Percentiles rank a stretch among this genome's conserved stretches.
phyloP scores from a whole-genome alignment of 2,113 vertebrate genomes.

The Ceyx melanurus region DNA sequence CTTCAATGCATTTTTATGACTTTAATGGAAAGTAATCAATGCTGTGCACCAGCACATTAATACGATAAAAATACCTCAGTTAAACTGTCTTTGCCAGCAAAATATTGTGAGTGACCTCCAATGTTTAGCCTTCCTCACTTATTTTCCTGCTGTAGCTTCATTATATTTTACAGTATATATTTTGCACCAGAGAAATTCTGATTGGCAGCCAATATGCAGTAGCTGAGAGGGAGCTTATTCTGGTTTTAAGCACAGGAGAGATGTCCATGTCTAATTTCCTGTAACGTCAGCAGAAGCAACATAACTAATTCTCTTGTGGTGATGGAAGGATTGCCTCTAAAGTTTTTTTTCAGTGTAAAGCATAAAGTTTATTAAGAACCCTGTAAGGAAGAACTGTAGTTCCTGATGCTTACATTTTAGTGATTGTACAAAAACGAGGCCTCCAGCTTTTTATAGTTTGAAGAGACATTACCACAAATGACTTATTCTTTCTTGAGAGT shows the following conservation, averaged over 20 bases:
- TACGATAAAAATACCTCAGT: not conserved
- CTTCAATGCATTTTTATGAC: not conserved
- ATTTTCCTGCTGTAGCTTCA: not conserved
- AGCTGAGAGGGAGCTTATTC: not conserved
- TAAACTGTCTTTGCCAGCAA: not conserved
- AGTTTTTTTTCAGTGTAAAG: not conserved
- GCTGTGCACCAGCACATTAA: not conserved
- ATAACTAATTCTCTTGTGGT: not conserved
- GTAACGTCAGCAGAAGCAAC: not conserved
- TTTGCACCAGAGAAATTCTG: not conserved
- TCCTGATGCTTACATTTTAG: not conserved
- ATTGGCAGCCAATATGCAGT: not conserved
- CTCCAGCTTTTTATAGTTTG: not conserved
- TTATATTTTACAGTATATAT: not conserved
- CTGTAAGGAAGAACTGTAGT: not conserved
- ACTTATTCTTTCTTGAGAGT: not conserved
- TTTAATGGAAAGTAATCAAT: constrained; percentile 18
- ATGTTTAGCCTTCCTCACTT: not conserved
- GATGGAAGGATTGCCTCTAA: not conserved
- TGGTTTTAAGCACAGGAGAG: not conserved
- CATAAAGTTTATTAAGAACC: not conserved
- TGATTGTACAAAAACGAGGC: not conserved
- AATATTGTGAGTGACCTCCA: not conserved
- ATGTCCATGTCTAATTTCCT: not conserved
- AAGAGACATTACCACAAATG: not conserved